Base-by-base conservation (phyloP, 2,113 vertebrate genomes). In the Myiopsitta monachus region DNA sequence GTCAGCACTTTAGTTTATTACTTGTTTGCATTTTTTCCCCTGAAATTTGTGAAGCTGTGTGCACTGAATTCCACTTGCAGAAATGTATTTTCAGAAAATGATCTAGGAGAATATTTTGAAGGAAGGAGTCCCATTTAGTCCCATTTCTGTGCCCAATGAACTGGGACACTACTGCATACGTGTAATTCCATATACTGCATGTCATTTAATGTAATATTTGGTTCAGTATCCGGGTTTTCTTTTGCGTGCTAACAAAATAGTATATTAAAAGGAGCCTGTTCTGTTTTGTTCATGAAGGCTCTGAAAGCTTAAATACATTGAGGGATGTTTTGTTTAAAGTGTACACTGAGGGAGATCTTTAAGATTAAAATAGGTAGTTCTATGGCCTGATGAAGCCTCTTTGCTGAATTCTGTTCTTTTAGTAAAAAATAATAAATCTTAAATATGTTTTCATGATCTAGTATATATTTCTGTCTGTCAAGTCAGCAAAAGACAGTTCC, bases 1-100 rank as follows among this genome's bases (percentile, higher is more conserved):
- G 44, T 92, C 62, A 95, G 86, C 77, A 79, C 23, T 95, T 90
- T 28, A 39, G 38, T 81, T 93, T 90, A 62, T 90, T 63, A 47
- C 7, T 81, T 66, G 10, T 72, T 90, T 84, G n/a, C n/a, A 62
- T 38, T 88, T 93, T 69, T 61, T 18, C 15, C 44, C 14, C 47
- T 69, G 57, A 87, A 79, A 80, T 59, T 74, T 82, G 12, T 70
- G 47, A 52, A 88, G 9, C 24, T 90, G 4, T 49, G 17, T 33
- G 66, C 30, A 62, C 44, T 77, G 59, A 77, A 86, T 90, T 83
- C 59, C 72, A 6, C 64, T 63, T 3, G 1, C 28, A 84, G 51
- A 86, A 76, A 61, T 36, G 2, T 38, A 18, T 88, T 93, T 95
- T 80, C 26, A 61, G 72, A 80, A 88, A 44, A 69, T 21, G 2